phyloP scores from a whole-genome alignment of 1,140 invertebrate species.

The Watersipora subatra region DNA sequence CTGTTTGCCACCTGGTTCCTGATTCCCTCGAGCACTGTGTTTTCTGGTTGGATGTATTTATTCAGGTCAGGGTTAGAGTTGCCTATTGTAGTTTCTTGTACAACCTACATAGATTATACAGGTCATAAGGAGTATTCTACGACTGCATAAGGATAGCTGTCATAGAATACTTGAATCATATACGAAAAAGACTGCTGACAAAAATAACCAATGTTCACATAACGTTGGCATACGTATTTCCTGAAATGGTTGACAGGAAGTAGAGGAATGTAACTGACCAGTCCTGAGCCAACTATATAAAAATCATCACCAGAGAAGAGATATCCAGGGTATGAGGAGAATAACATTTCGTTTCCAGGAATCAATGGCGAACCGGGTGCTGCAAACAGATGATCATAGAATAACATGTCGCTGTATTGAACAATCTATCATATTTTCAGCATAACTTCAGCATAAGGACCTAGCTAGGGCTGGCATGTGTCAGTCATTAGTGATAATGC shows the following conservation, averaged over 20 bases:
- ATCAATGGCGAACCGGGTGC: conserved; percentile 32
- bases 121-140: too few relatives aligned
- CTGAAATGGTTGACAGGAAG: conserved; percentile 48
- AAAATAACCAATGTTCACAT: too few relatives aligned
- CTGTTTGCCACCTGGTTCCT: conserved; percentile 73
- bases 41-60: conserved; percentile 45
- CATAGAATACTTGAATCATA: too few relatives aligned
- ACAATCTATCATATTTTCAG: too few relatives aligned
- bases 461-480: too few relatives aligned
- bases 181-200: conserved; percentile 3
- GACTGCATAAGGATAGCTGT: too few relatives aligned
- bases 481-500: too few relatives aligned
- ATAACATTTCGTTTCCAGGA: conserved; percentile 54
- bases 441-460: too few relatives aligned
- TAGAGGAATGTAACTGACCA: too few relatives aligned
- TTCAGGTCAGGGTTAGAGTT: conserved; percentile 54
- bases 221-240: conserved; percentile 22
- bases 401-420: too few relatives aligned
- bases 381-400: too few relatives aligned
- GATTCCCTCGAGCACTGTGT: conserved; percentile 59
- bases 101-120: conserved; percentile 17
- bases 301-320: conserved; percentile 77
- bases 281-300: conserved; percentile 48
- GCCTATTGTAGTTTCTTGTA: conserved; percentile 59
- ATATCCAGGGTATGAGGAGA: conserved; percentile 76